Evolutionary conservation across 1,140 invertebrate species (phyloP).

Genomic region (Vollenhovia emeryi): DNA sequence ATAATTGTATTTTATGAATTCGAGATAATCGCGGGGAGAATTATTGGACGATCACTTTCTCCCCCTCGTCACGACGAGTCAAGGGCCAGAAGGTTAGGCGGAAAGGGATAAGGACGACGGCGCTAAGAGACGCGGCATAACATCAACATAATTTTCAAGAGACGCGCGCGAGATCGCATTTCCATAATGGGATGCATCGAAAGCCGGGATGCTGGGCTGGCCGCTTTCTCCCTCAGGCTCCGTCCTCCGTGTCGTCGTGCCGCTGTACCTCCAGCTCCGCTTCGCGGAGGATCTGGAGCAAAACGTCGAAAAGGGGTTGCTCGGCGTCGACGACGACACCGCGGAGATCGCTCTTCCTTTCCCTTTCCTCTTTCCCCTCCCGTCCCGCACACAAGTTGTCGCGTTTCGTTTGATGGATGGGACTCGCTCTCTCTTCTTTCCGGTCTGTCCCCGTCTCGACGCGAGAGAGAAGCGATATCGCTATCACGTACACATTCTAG

Average conservation of each 20-base stretch:
- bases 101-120: slow-evolving; percentile 40
- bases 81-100: slow-evolving; percentile 39
- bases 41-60: background rate
- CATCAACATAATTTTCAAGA: slow-evolving; percentile 83
- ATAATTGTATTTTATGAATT: slow-evolving; percentile 82
- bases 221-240: slow-evolving; percentile 58
- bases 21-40: slow-evolving; percentile 62
- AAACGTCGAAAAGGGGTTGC: slow-evolving; percentile 63
- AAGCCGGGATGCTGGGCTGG: slow-evolving; percentile 70
- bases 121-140: slow-evolving; percentile 75
- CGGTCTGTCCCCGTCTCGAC: background rate
- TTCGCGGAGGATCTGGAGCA: slow-evolving; percentile 38
- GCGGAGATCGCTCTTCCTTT: slow-evolving; percentile 43
- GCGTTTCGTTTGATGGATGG: slow-evolving; percentile 66
- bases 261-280: background rate
- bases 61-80: background rate
- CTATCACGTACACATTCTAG: slow-evolving; percentile 38
- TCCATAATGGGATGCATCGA: slow-evolving; percentile 83
- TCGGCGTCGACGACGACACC: slow-evolving; percentile 43
- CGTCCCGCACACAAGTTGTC: slow-evolving; percentile 54
- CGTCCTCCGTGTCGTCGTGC: slow-evolving; percentile 43
- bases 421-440: background rate
- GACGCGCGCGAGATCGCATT: slow-evolving; percentile 80
- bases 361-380: background rate
- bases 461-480: slow-evolving; percentile 3